Evolutionary conservation across 2,797 vertebrate genomes (phyloP), one percentile per base, ranked within the genome.

Genomic region (Chloroceryle amazona): DNA sequence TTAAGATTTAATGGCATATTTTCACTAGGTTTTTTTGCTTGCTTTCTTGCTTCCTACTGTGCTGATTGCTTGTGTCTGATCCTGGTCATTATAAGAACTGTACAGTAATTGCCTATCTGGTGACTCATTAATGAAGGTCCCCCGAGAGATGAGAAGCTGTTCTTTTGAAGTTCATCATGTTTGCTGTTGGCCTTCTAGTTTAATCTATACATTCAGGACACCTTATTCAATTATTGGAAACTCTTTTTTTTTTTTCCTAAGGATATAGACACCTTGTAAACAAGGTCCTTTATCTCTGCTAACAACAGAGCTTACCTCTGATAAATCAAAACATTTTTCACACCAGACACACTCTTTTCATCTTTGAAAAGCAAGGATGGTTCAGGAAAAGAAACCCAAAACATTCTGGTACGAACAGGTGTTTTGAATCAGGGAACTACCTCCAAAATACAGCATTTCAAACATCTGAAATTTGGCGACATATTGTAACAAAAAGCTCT

Each of bases 1-100:
- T 98, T 98, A 98, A 98, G 98, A 98, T 98, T 98, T 98, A 98
- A 98, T 98, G 97, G 98, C 94, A 96, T 97, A 97, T 97, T 98
- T 98, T 98, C 96, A 94, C 92, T 96, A 97, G 29, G 98, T 98
- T 97, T 98, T 98, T 97, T 96, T 96, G 93, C 96, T 96, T 96
- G 95, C 96, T 96, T 97, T 98, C 97, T 97, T 97, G 94, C 95
- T 98, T 96, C 98, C 98, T 98, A 95, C 98, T 98, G 98, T 93
- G 97, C 95, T 97, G 97, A 98, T 97, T 89, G 95, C 97, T 95
- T 82, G 88, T 86, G 95, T 98, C 97, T 98, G 97, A 98, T 98
- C 98, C 97, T 31, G 96, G 98, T 97, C 98, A 98, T 98, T 98
- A 98, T 95, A 96, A 97, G 96, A 98, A 97, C 96, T 94, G 95